Percentiles rank a stretch among this genome's conserved stretches.
Evolutionary conservation across 2,113 vertebrate species (phyloP).

Genomic region (Electrona antarctica): DNA sequence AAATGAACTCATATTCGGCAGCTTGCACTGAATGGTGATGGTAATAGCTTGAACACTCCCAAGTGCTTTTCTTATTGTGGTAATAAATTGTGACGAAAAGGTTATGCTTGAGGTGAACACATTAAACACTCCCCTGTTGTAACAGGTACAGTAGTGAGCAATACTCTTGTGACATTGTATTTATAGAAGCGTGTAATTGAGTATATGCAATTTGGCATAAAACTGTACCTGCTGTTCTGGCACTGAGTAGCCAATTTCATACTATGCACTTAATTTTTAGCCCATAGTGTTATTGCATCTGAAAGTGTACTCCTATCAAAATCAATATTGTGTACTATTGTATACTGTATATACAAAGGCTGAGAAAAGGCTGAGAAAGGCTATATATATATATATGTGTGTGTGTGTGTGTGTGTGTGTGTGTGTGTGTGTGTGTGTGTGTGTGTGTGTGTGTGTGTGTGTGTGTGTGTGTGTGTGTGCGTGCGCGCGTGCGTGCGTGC

Average conservation of each 20-base stretch:
- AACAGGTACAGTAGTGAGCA: slow-evolving; percentile 54
- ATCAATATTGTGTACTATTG: too few relatives aligned
- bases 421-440: too few relatives aligned
- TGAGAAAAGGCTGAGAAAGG: too few relatives aligned
- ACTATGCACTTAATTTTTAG: slow-evolving; percentile 22
- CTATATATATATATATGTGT: too few relatives aligned
- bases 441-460: too few relatives aligned
- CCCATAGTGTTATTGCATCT: background rate
- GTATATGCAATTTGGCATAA: slow-evolving; percentile 44
- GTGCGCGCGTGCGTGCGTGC: too few relatives aligned
- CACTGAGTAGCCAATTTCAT: slow-evolving; percentile 28
- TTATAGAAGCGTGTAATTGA: slow-evolving; percentile 49
- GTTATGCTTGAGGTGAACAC: slow-evolving; percentile 46
- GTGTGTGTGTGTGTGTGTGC: too few relatives aligned
- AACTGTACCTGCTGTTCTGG: slow-evolving; percentile 21
- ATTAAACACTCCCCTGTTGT: slow-evolving; percentile 55
- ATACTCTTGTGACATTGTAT: slow-evolving; percentile 52
- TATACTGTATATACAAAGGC: too few relatives aligned
- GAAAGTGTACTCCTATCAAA: too few relatives aligned
- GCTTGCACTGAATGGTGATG: slow-evolving; percentile 13
- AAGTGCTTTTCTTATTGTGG: slow-evolving; percentile 45
- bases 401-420: too few relatives aligned
- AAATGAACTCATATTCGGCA: slow-evolving; percentile 48
- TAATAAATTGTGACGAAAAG: slow-evolving; percentile 58
- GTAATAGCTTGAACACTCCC: slow-evolving; percentile 40